These are phyloP conservation scores for Busseola fusca DNA, from an alignment of 2,888 invertebrate species.

Conservation along the genomic window DNA sequence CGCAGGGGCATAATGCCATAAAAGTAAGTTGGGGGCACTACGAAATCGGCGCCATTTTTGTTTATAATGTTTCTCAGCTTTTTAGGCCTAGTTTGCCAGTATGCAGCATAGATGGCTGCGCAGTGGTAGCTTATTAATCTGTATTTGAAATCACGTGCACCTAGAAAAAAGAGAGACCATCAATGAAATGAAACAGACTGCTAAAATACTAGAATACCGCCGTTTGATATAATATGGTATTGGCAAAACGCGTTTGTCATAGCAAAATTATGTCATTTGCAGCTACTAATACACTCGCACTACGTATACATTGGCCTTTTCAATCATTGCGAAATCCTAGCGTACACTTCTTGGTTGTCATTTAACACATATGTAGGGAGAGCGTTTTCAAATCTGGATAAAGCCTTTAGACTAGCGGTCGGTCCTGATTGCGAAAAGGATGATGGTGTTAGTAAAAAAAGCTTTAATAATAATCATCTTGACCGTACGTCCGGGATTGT, in stretches of 20 bases:
- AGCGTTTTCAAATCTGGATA: neutral
- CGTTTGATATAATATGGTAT: neutral
- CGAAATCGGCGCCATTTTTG: neutral
- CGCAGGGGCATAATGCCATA: neutral
- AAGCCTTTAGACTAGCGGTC: neutral
- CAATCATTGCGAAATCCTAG: neutral
- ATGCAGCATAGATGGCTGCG: neutral
- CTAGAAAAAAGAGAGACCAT: neutral
- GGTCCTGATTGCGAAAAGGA: neutral
- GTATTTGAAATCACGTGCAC: neutral
- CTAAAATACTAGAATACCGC: neutral
- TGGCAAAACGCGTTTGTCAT: neutral
- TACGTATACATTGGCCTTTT: neutral
- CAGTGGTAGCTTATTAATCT: neutral
- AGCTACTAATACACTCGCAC: neutral
- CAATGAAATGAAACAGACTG: neutral
- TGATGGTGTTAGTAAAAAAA: neutral
- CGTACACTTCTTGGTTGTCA: neutral
- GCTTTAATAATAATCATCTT: neutral
- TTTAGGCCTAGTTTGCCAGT: neutral
- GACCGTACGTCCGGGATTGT: too few relatives aligned
- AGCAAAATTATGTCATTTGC: neutral
- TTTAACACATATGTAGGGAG: neutral
- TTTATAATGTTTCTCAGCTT: neutral
- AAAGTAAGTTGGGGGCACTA: neutral